These are phyloP conservation scores for Ips typographus DNA, from an alignment of 1,140 invertebrate genomes.

Conservation along the genomic window DNA sequence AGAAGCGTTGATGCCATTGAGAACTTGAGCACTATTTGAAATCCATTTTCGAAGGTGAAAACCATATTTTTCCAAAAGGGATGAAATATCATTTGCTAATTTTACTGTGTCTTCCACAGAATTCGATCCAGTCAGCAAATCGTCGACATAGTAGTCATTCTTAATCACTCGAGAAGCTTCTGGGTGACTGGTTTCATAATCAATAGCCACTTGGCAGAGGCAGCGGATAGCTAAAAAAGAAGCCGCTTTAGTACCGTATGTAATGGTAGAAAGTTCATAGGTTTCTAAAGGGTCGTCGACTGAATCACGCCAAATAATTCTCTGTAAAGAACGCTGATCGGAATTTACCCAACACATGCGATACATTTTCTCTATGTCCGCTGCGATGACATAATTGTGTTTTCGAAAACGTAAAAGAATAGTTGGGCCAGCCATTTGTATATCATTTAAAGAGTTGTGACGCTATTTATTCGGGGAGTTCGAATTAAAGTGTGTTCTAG, in stretches of 20 bases:
- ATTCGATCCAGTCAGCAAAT: constrained; percentile 50
- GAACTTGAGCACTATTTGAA: constrained; percentile 34
- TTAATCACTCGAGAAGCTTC: constrained; percentile 38
- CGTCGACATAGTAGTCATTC: constrained; percentile 54
- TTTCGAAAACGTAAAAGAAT: constrained; percentile 45
- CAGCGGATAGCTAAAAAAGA: constrained; percentile 45
- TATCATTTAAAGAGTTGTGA: constrained; percentile 48
- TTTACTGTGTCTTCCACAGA: constrained; percentile 32
- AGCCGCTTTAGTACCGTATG: constrained; percentile 46
- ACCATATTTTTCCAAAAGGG: constrained; percentile 6
- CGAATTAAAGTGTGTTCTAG: no score
- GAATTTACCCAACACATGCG: constrained; percentile 47
- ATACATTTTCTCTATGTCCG: constrained; percentile 55
- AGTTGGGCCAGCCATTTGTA: constrained; percentile 43
- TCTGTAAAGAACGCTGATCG: constrained; percentile 46
- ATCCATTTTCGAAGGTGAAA: constrained; percentile 52
- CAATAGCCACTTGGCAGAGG: constrained; percentile 42
- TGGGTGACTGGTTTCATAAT: constrained; percentile 42
- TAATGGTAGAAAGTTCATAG: constrained; percentile 44
- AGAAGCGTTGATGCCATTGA: neutral
- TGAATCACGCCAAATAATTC: constrained; percentile 48
- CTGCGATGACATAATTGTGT: constrained; percentile 37
- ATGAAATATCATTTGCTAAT: constrained; percentile 35
- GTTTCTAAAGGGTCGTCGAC: constrained; percentile 25
- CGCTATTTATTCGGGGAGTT: no score